A percentile compares a stretch with the other conserved stretches of the same genome.
phyloP scores from a whole-genome alignment of 2,888 invertebrate species.

The Spisula solida region DNA sequence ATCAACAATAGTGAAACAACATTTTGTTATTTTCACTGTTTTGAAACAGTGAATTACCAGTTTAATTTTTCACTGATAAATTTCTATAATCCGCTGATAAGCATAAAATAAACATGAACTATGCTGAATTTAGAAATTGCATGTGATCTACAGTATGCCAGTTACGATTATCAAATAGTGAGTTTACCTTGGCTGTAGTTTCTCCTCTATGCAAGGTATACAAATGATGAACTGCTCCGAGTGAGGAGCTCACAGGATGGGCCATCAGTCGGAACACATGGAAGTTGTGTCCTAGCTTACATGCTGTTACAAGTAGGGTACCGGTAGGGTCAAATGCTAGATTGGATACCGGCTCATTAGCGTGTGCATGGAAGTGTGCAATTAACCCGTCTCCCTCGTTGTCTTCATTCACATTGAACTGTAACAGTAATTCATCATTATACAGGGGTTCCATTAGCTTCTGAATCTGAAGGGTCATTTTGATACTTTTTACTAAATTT shows the following conservation, averaged over 20 bases:
- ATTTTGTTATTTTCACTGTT: too few species aligned
- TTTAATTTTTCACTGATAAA: too few species aligned
- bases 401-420: conserved; percentile 90
- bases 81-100: not conserved
- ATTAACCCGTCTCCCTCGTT: conserved; percentile 89
- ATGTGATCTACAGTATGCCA: too few species aligned
- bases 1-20: too few species aligned
- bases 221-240: conserved; percentile 94
- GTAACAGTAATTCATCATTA: too few species aligned
- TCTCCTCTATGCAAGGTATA: conserved; percentile 98
- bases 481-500: too few species aligned
- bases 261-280: conserved; percentile 98
- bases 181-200: conserved; percentile 95
- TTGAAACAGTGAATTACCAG: too few species aligned
- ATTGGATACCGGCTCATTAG: conserved; percentile 93
- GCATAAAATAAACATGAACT: too few species aligned
- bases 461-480: too few species aligned
- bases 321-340: conserved; percentile 97
- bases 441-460: too few species aligned
- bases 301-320: conserved; percentile 95
- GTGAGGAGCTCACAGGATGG: conserved; percentile 95
- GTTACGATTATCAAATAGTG: too few species aligned
- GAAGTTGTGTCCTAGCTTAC: conserved; percentile 97
- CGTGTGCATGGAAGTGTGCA: conserved; percentile 90
- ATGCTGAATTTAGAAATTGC: too few species aligned